Conservation (phyloP, 1,140 invertebrate genomes). For the Oedothorax gibbosus region DNA sequence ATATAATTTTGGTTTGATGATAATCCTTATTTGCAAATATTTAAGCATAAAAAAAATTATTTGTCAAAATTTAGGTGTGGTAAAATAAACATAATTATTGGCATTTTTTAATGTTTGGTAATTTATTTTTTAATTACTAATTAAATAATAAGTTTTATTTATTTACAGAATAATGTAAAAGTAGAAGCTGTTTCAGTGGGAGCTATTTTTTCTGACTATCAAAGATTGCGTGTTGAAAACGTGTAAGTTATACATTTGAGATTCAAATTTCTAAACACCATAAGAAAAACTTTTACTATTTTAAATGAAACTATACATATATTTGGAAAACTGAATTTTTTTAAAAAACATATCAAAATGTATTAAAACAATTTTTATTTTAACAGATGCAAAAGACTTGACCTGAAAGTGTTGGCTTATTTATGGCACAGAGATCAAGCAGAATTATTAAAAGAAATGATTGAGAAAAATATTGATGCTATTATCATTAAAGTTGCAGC, state of each 20-base stretch:
- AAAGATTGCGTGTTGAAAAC: slow-evolving; percentile 96
- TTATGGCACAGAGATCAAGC: slow-evolving; percentile 94
- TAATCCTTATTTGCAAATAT: no score
- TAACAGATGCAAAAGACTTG: slow-evolving; percentile 87
- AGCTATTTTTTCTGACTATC: slow-evolving; percentile 98
- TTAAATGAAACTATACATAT: not conserved
- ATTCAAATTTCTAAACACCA: not conserved
- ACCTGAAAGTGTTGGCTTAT: slow-evolving; percentile 89
- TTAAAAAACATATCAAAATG: not conserved
- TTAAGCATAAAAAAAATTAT: no score
- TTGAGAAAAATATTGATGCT: slow-evolving; percentile 89
- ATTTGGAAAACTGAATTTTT: not conserved
- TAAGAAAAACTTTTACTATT: slow-evolving; percentile 1
- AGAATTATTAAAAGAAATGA: slow-evolving; percentile 97
- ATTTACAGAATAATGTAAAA: slow-evolving; percentile 78
- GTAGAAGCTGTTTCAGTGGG: slow-evolving; percentile 95
- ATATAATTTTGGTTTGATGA: no score
- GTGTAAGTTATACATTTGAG: slow-evolving; percentile 78
- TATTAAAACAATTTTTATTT: slow-evolving; percentile 25
- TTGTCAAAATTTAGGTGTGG: no score
- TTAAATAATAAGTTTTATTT: not conserved
- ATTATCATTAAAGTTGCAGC: slow-evolving; percentile 97
- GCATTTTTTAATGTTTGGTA: no score
- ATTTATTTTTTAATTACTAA: not conserved
- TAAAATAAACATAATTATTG: no score